phyloP scores from a whole-genome alignment of 2,113 vertebrate genomes.

The Donacobius atricapilla region DNA sequence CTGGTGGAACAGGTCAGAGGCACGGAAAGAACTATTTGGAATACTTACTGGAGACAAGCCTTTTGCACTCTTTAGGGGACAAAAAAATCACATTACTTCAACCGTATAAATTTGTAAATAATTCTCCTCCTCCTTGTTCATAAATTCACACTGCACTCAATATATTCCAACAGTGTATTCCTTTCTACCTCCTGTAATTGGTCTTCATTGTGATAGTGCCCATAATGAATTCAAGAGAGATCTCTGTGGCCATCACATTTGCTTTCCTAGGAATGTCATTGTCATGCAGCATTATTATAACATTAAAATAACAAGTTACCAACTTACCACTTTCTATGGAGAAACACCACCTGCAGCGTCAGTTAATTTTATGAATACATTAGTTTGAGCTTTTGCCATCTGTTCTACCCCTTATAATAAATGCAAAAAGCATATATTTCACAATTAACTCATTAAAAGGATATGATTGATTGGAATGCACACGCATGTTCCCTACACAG shows the following conservation, averaged over 20 bases:
- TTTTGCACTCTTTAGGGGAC: neutral
- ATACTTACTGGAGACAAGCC: neutral
- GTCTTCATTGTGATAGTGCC: slow-evolving; percentile 16
- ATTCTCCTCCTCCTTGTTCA: neutral
- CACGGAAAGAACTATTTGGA: neutral
- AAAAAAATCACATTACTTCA: neutral
- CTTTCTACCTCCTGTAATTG: neutral
- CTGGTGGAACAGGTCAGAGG: neutral
- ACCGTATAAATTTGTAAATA: neutral
- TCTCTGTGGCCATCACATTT: neutral
- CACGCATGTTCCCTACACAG: neutral
- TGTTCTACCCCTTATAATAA: slow-evolving; percentile 39
- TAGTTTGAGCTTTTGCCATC: slow-evolving; percentile 49
- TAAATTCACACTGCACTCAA: neutral
- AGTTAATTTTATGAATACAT: slow-evolving; percentile 50
- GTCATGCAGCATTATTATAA: neutral
- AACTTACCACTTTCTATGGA: slow-evolving; percentile 1
- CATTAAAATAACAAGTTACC: slow-evolving; percentile 25
- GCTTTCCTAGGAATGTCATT: slow-evolving; percentile 5
- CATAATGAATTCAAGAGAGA: slow-evolving; percentile 42
- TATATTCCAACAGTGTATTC: slow-evolving; percentile 12
- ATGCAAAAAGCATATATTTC: slow-evolving; percentile 32
- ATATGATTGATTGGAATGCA: slow-evolving; percentile 46
- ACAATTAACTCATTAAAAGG: slow-evolving; percentile 51
- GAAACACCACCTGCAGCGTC: slow-evolving; percentile 29